Evolutionary conservation across 1,140 invertebrate genomes (phyloP).

Genomic region (Centruroides vittatus): DNA sequence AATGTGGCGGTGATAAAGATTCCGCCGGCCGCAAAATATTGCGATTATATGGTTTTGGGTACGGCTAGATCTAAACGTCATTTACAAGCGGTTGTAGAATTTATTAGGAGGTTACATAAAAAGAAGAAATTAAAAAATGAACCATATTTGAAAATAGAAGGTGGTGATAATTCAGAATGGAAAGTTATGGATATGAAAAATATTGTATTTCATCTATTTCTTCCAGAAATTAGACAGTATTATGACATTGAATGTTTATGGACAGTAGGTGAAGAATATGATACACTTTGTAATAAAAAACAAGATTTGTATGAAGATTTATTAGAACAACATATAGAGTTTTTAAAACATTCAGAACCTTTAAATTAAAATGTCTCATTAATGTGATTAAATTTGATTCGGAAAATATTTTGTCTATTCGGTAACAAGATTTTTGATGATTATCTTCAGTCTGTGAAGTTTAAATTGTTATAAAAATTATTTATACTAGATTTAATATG

Average conservation of each 20-base stretch:
- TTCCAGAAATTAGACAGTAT: slow-evolving; percentile 42
- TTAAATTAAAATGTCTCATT: no score
- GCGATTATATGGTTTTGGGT: slow-evolving; percentile 64
- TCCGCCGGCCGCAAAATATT: slow-evolving; percentile 57
- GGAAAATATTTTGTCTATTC: no score
- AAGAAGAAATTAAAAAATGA: background rate
- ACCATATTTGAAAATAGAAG: background rate
- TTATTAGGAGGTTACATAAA: slow-evolving; percentile 34
- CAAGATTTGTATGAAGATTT: slow-evolving; percentile 6
- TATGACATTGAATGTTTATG: slow-evolving; percentile 86
- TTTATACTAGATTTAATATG: no score
- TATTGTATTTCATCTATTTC: slow-evolving; percentile 81
- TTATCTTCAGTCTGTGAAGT: no score
- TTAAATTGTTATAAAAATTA: no score
- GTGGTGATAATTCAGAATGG: background rate
- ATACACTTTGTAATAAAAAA: slow-evolving; percentile 26
- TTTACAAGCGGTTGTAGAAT: slow-evolving; percentile 54
- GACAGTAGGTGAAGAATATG: slow-evolving; percentile 66
- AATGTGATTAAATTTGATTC: no score
- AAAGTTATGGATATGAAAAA: slow-evolving; percentile 33
- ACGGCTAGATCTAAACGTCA: slow-evolving; percentile 57
- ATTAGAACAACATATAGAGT: slow-evolving; percentile 14
- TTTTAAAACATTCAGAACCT: background rate
- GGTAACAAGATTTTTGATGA: no score
- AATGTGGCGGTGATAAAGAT: slow-evolving; percentile 68